Base-by-base conservation (phyloP, 37 sponge, comb jelly and placozoan genomes). In the Chondrilla cf. caribensis region DNA sequence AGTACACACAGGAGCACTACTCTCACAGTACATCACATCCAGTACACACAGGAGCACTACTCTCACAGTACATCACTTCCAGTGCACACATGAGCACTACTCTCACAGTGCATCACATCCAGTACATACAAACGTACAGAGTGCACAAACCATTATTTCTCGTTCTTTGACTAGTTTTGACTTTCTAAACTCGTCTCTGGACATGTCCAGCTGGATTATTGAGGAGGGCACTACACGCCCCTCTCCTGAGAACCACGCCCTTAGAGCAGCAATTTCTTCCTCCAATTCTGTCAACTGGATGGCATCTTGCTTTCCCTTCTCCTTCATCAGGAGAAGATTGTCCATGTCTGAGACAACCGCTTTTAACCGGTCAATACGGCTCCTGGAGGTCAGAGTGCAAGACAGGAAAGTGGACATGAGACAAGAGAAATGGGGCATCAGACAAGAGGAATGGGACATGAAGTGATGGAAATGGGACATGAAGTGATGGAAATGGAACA, bases 221-320 rank as follows among this genome's bases (percentile, higher is more conserved):
- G 24, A n/a, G 41, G 41, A 1, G 2, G 9, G 43, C 9, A 1
- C 22, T 21, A 73, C 38, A 32, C 41, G 41, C 22, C 76, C 76
- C 44, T 73, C 76, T 24, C 44, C 44, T 22, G 38, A 25, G 44
- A 5, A 73, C 76, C 76, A 73, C 44, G 76, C 19, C 41, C 18
- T 37, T 2, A 73, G 1, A 21, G 9, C 44, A 18, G 24, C 44
- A 40, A 73, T 21, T 2, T 73, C 44, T 6, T 38, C 76, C 25
- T 73, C 76, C 44, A 73, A 15, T 1, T 22, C 24, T 4, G 42
- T 73, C 44, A 73, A 73, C 44, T 36, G 41, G 1, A 73, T 7
- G 25, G 76, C 76, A 73, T 73, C 76, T 43, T 73, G 17, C 76
- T 36, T n/a, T 21, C 44, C 24, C 76, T 73, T 73, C 41, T 37